phyloP scores from a whole-genome alignment of 1,140 invertebrate species.

The Myzus persicae region DNA sequence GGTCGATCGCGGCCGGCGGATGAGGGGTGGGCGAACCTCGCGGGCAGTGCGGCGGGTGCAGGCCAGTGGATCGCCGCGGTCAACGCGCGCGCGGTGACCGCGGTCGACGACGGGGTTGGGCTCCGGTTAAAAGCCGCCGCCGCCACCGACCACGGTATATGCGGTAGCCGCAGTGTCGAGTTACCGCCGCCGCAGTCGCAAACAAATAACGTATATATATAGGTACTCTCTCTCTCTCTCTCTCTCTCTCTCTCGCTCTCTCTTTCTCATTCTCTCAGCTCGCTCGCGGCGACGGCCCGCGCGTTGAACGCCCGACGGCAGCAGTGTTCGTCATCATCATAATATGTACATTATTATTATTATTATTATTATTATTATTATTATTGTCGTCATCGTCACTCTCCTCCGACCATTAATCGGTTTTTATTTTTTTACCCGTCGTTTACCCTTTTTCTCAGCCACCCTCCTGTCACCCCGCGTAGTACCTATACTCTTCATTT shows the following conservation, averaged over 20 bases:
- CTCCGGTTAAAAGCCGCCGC: constrained; percentile 36
- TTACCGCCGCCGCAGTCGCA: background rate
- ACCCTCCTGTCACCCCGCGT: background rate
- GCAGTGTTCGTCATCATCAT: background rate
- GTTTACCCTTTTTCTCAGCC: background rate
- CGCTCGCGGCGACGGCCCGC: too few species aligned
- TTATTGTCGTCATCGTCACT: background rate
- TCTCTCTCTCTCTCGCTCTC: too few species aligned
- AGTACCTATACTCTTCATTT: background rate
- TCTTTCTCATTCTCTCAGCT: background rate
- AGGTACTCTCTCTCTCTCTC: background rate
- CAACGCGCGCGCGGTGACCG: background rate
- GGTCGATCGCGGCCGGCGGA: background rate
- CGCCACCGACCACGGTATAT: background rate
- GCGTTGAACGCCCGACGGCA: background rate
- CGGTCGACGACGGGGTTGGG: constrained; percentile 21
- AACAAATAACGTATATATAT: background rate
- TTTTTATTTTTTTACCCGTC: background rate
- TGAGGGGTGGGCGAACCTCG: background rate
- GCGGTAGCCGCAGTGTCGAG: background rate
- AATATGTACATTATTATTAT: background rate
- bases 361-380: background rate
- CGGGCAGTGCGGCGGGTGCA: background rate
- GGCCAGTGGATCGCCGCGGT: too few species aligned
- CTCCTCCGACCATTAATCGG: background rate